phyloP scores from a whole-genome alignment of 2,888 invertebrate species.

The Philopedon plagiatum region DNA sequence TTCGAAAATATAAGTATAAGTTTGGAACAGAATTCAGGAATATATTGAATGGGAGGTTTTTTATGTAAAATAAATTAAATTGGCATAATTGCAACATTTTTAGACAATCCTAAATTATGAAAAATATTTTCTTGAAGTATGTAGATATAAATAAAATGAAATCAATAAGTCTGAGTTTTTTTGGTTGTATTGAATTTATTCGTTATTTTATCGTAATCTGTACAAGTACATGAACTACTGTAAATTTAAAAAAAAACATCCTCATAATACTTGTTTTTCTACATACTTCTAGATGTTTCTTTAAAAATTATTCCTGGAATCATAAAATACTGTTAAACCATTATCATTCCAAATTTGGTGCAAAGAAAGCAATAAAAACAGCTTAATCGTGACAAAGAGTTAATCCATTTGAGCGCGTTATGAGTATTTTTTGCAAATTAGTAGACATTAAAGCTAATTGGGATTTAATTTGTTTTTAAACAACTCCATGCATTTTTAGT shows the following conservation, averaged over 20 bases:
- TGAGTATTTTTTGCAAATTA: constrained; percentile 8
- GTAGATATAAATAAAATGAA: too few relatives aligned
- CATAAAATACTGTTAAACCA: not conserved
- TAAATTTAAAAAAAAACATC: not conserved
- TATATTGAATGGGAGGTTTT: too few relatives aligned
- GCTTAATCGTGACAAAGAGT: not conserved
- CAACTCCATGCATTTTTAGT: constrained; percentile 4
- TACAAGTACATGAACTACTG: not conserved
- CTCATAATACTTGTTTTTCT: not conserved
- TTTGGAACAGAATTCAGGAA: too few relatives aligned
- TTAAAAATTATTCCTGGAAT: not conserved
- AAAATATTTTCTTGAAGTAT: too few relatives aligned
- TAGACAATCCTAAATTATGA: too few relatives aligned
- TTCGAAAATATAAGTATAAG: too few relatives aligned
- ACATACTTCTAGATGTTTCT: not conserved
- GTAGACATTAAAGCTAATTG: not conserved
- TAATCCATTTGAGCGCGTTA: too few relatives aligned
- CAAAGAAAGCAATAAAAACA: not conserved
- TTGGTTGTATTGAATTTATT: too few relatives aligned
- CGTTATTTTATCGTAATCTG: not conserved
- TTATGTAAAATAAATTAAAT: too few relatives aligned
- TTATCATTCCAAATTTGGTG: not conserved
- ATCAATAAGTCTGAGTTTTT: too few relatives aligned
- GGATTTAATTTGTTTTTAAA: constrained; percentile 3
- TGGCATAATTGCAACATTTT: too few relatives aligned